These are phyloP conservation scores for Zootermopsis nevadensis DNA, from an alignment of 2,888 invertebrate species.

Conservation along the genomic window DNA sequence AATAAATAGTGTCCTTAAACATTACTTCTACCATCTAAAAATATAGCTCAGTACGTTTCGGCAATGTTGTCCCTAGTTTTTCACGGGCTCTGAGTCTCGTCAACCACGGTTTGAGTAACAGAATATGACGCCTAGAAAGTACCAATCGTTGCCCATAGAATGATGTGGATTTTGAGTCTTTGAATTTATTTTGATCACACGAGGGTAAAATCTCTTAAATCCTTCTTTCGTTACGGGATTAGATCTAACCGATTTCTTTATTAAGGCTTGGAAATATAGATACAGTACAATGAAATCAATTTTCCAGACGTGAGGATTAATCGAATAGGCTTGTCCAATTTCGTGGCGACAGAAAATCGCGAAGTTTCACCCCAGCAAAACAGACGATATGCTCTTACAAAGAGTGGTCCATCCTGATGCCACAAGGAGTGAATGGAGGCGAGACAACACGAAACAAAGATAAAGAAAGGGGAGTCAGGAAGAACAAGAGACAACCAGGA, in stretches of 20 bases:
- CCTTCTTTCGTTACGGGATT: neutral
- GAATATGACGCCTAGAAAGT: no score
- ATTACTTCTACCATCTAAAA: no score
- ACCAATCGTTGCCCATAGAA: no score
- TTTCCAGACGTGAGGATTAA: neutral
- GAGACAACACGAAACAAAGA: constrained; percentile 38
- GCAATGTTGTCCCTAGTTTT: no score
- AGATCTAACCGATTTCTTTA: neutral
- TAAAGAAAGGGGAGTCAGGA: constrained; percentile 34
- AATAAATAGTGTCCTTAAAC: no score
- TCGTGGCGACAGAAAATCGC: neutral
- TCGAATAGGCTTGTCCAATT: neutral
- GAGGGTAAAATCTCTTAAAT: no score
- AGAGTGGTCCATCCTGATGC: constrained; percentile 30
- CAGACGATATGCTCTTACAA: constrained; percentile 32
- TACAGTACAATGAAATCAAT: neutral
- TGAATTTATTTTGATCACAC: no score
- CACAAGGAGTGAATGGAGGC: constrained; percentile 31
- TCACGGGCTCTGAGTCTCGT: no score
- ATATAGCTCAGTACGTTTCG: no score
- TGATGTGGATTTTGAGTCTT: no score
- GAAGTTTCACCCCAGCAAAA: neutral
- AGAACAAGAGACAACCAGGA: constrained; percentile 14
- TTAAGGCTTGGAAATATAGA: neutral
- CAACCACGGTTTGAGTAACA: no score